These are phyloP conservation scores for Phoxinus dragarum DNA, from an alignment of 2,797 vertebrate genomes.

Conservation along the genomic window DNA sequence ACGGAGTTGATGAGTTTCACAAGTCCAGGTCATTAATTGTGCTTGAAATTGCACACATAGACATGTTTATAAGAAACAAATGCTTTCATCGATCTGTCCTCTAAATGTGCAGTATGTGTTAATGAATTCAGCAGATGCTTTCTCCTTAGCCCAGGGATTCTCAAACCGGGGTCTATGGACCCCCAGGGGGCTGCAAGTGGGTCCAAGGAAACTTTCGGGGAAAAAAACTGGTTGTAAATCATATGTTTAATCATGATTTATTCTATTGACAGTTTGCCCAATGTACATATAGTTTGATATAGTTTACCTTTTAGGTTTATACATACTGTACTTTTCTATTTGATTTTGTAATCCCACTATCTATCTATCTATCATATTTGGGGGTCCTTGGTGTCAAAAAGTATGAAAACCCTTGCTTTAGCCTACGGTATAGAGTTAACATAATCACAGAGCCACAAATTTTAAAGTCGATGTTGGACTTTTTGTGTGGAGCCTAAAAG, in stretches of 20 bases:
- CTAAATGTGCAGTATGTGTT: neutral
- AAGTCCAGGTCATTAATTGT: neutral
- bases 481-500: constrained; percentile 34
- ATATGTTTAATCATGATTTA: neutral
- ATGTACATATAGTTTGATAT: neutral
- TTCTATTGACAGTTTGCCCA: neutral
- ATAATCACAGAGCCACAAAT: constrained; percentile 37
- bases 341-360: neutral
- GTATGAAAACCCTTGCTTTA: neutral
- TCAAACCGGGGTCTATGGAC: neutral
- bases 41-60: neutral
- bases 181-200: neutral
- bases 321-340: neutral
- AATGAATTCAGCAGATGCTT: constrained; percentile 9
- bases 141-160: neutral
- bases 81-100: neutral
- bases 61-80: constrained; percentile 26
- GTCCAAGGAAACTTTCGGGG: neutral
- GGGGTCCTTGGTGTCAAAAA: neutral
- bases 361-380: neutral
- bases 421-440: neutral
- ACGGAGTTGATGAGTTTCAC: constrained; percentile 33
- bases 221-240: neutral
- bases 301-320: neutral
- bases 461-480: constrained; percentile 32